Conservation (phyloP, 2,888 invertebrate species). For the Platycheirus rosarum region DNA sequence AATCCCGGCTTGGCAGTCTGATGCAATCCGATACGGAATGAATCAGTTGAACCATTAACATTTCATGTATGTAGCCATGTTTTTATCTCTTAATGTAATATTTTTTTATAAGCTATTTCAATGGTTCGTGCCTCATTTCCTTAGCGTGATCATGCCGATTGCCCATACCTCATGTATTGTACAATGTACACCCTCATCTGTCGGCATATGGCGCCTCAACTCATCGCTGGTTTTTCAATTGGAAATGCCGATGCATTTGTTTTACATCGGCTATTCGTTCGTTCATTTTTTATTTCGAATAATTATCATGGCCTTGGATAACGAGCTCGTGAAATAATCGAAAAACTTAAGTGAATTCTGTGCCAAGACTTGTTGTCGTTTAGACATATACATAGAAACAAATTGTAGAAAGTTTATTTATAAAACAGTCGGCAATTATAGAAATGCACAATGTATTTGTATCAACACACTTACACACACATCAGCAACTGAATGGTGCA, state of each 20-base stretch:
- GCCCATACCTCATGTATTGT: neutral
- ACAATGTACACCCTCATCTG: constrained; percentile 11
- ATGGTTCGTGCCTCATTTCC: constrained; percentile 18
- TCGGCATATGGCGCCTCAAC: constrained; percentile 36
- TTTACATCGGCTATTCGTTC: neutral
- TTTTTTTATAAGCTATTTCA: neutral
- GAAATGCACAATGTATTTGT: constrained; percentile 35
- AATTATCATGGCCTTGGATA: constrained; percentile 37
- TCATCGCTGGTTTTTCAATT: constrained; percentile 13
- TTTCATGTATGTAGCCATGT: neutral
- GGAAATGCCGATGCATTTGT: constrained; percentile 23
- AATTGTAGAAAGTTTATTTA: constrained; percentile 45
- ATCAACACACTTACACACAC: constrained; percentile 7
- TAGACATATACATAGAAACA: neutral
- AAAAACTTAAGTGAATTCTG: constrained; percentile 36
- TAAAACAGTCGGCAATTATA: constrained; percentile 52
- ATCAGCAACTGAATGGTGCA: constrained; percentile 8
- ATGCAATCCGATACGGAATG: neutral
- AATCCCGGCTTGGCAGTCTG: too few relatives aligned
- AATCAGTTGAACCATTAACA: neutral
- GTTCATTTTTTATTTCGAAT: constrained; percentile 25
- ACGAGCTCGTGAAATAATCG: constrained; percentile 33
- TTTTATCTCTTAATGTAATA: neutral
- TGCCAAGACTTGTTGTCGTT: constrained; percentile 37
- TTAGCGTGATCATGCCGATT: constrained; percentile 13